Percentiles rank a stretch among this genome's conserved stretches.
Evolutionary conservation across 1,140 invertebrate genomes (phyloP).

Genomic region (Riptortus pedestris): DNA sequence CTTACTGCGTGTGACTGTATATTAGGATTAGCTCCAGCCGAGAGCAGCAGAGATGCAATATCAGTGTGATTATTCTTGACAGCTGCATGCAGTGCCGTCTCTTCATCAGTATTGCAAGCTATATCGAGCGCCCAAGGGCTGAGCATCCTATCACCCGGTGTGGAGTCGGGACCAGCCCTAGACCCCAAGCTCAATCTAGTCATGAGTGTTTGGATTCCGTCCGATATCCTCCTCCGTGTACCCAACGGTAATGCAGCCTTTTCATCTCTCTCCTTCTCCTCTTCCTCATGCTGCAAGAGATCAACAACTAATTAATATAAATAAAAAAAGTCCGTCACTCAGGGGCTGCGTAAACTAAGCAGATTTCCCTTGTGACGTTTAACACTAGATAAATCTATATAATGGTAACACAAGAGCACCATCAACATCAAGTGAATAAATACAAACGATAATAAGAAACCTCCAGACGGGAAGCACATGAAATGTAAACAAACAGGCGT

Average conservation of each 20-base stretch:
- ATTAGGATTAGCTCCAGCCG: conserved; percentile 62
- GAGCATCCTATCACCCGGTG: conserved; percentile 42
- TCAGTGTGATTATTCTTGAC: conserved; percentile 65
- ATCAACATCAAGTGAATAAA: no score
- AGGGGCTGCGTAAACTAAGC: no score
- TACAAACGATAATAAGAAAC: no score
- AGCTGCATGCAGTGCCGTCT: conserved; percentile 68
- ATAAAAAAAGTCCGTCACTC: no score
- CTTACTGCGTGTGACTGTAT: conserved; percentile 34
- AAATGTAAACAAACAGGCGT: no score
- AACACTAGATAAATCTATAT: no score
- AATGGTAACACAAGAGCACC: no score
- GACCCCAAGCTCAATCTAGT: conserved; percentile 57
- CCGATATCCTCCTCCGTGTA: conserved; percentile 64
- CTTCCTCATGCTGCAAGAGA: conserved; percentile 21
- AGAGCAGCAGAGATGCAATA: conserved; percentile 60
- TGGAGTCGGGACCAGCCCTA: conserved; percentile 35
- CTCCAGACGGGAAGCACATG: no score
- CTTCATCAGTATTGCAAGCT: conserved; percentile 61
- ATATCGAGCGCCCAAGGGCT: conserved; percentile 63
- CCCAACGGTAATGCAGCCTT: conserved; percentile 40
- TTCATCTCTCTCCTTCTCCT: conserved; percentile 29
- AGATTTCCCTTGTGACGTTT: no score
- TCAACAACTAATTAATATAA: neutral
- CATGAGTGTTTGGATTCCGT: conserved; percentile 78